These are phyloP conservation scores for Trissolcus brochymenae DNA, from an alignment of 2,888 invertebrate genomes.

Conservation along the genomic window DNA sequence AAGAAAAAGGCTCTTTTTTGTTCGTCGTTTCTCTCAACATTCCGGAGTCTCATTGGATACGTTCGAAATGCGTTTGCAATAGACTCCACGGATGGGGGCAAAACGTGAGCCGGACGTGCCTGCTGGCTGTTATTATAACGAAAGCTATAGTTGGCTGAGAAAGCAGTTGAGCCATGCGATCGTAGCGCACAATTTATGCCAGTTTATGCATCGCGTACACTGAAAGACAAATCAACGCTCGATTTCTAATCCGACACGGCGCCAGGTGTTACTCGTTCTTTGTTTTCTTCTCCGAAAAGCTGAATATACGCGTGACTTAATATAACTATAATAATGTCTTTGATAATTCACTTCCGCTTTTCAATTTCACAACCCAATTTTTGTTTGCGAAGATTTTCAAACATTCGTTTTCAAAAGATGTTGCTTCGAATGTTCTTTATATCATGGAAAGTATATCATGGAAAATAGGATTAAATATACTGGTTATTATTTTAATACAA, in stretches of 20 bases:
- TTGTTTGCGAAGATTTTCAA: too few species aligned
- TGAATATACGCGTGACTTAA: too few species aligned
- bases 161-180: conserved; percentile 31
- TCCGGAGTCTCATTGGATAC: conserved; percentile 28
- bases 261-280: conserved; percentile 16
- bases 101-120: conserved; percentile 65
- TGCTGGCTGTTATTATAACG: conserved; percentile 67
- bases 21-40: conserved; percentile 8
- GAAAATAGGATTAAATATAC: too few species aligned
- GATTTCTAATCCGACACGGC: conserved; percentile 9
- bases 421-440: too few species aligned
- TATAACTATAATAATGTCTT: background rate
- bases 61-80: conserved; percentile 54
- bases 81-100: conserved; percentile 65
- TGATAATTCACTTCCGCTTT: background rate
- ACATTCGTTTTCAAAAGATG: too few species aligned
- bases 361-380: too few species aligned
- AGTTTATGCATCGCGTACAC: conserved; percentile 28
- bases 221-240: conserved; percentile 22
- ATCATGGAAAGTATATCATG: too few species aligned
- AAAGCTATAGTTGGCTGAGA: conserved; percentile 45
- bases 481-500: too few species aligned
- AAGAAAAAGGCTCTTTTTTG: conserved; percentile 27
- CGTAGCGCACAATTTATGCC: conserved; percentile 33
- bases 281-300: too few species aligned